Evolutionary conservation across 2,113 vertebrate species (phyloP).

Genomic region (Apus apus): DNA sequence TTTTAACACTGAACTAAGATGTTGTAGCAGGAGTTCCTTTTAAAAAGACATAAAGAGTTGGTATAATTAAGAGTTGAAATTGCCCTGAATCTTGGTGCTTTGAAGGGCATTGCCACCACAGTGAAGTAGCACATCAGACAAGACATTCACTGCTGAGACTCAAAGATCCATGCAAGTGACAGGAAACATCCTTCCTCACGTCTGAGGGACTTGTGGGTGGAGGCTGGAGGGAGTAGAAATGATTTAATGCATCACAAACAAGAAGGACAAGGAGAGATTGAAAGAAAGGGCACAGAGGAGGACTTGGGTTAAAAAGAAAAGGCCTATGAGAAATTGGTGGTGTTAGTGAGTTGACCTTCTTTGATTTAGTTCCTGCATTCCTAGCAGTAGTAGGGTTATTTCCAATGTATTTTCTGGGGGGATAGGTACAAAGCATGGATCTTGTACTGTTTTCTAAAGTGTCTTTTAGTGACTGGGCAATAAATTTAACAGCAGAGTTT

Average conservation of each 20-base stretch:
- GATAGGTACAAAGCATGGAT: not conserved
- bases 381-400: slow-evolving; percentile 6
- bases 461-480: not conserved
- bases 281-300: not conserved
- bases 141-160: not conserved
- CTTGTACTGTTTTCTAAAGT: not conserved
- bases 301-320: not conserved
- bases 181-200: not conserved
- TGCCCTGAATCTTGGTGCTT: not conserved
- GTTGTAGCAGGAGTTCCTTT: slow-evolving; percentile 28
- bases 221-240: not conserved
- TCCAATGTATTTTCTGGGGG: not conserved
- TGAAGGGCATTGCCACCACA: not conserved
- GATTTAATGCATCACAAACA: not conserved
- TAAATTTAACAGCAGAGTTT: not conserved
- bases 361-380: slow-evolving; percentile 23
- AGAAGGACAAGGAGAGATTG: not conserved
- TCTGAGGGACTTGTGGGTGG: not conserved
- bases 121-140: not conserved
- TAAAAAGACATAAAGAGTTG: slow-evolving; percentile 1
- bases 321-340: not conserved
- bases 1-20: slow-evolving; percentile 47
- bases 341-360: not conserved
- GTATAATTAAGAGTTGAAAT: slow-evolving; percentile 23
- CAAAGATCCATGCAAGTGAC: not conserved